These are phyloP conservation scores for Drosophila ficusphila DNA, from an alignment of 1,140 invertebrate species.

Conservation along the genomic window DNA sequence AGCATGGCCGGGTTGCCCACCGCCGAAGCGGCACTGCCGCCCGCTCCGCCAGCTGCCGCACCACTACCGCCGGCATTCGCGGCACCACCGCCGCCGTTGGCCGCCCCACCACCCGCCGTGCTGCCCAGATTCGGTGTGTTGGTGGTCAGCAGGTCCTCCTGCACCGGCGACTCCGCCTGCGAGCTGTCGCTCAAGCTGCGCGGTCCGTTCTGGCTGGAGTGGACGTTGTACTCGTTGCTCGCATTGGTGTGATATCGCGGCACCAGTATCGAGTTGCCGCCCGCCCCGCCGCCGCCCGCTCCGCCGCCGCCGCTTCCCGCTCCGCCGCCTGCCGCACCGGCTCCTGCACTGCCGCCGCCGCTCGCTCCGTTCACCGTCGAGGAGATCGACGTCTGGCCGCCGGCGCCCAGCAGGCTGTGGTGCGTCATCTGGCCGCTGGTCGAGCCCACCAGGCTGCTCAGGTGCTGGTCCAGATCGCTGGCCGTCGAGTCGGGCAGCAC, in stretches of 20 bases:
- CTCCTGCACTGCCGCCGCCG: conserved; percentile 70
- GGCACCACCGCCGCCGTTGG: conserved; percentile 88
- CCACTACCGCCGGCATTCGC: conserved; percentile 84
- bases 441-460: conserved; percentile 88
- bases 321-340: conserved; percentile 66
- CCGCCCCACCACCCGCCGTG: conserved; percentile 75
- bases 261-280: conserved; percentile 81
- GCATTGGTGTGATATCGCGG: conserved; percentile 86
- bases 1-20: conserved; percentile 81
- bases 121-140: conserved; percentile 85
- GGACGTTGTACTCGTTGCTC: conserved; percentile 81
- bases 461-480: conserved; percentile 90
- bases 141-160: conserved; percentile 89
- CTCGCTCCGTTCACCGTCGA: conserved; percentile 84
- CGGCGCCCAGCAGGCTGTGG: conserved; percentile 75
- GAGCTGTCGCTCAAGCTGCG: conserved; percentile 92
- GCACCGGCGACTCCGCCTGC: conserved; percentile 91
- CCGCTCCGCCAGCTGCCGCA: conserved; percentile 85
- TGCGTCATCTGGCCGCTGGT: conserved; percentile 85
- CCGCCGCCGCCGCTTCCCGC: conserved; percentile 52
- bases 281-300: conserved; percentile 46
- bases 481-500: conserved; percentile 90
- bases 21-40: conserved; percentile 85
- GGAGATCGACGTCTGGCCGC: conserved; percentile 83
- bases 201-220: conserved; percentile 85